phyloP scores from a whole-genome alignment of 2,797 vertebrate species.

The Poecilia picta region DNA sequence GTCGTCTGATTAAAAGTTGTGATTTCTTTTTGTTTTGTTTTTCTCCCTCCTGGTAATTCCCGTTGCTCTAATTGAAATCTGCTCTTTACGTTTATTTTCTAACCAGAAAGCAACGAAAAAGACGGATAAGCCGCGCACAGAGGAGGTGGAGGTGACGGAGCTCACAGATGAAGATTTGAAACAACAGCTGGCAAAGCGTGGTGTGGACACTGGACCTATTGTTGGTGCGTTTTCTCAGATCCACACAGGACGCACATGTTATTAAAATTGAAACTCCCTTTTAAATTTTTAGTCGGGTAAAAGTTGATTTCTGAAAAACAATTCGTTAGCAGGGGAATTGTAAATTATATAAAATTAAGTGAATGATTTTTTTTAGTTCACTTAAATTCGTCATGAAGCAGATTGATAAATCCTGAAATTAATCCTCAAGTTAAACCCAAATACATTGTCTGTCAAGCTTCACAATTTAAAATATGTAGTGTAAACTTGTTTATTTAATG shows the following conservation, averaged over 20 bases:
- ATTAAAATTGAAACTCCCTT: background rate
- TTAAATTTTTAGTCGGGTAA: background rate
- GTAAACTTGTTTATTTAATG: background rate
- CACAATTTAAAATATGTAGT: background rate
- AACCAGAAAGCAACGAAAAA: slow-evolving; percentile 92
- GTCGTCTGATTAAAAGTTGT: background rate
- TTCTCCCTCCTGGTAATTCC: too few relatives aligned
- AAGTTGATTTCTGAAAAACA: background rate
- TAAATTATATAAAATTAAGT: background rate
- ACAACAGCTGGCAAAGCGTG: slow-evolving; percentile 87
- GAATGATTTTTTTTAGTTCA: background rate
- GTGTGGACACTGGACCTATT: slow-evolving; percentile 88
- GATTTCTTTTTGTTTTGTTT: background rate
- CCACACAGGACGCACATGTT: background rate
- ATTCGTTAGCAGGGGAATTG: background rate
- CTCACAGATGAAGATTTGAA: slow-evolving; percentile 89
- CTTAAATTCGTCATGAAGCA: background rate
- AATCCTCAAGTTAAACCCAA: background rate
- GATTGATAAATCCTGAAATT: background rate
- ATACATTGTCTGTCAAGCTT: background rate
- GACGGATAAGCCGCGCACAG: slow-evolving; percentile 88
- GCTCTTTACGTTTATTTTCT: background rate
- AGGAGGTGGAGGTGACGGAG: slow-evolving; percentile 86
- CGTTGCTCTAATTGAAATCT: background rate
- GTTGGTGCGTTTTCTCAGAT: slow-evolving; percentile 81